These are phyloP conservation scores for Zelleria hepariella DNA, from an alignment of 2,888 invertebrate species.

Conservation along the genomic window DNA sequence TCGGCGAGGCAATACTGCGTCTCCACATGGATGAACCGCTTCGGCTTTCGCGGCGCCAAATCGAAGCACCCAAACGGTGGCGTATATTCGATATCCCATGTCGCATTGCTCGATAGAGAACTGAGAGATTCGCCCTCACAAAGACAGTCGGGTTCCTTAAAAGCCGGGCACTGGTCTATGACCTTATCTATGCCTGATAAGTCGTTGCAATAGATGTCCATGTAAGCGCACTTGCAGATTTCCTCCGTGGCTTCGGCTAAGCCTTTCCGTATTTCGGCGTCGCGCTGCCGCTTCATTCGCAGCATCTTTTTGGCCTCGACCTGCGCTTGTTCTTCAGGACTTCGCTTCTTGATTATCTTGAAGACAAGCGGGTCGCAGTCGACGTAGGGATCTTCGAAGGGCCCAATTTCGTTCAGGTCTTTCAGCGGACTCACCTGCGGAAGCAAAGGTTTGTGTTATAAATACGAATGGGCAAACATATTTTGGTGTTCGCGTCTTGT, in stretches of 20 bases:
- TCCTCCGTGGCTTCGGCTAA: conserved; percentile 59
- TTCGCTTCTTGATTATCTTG: conserved; percentile 75
- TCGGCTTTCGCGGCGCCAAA: conserved; percentile 62
- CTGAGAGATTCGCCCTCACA: conserved; percentile 54
- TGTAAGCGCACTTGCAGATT: conserved; percentile 65
- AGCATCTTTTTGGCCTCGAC: conserved; percentile 67
- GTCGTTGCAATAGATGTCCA: conserved; percentile 65
- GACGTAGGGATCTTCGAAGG: conserved; percentile 77
- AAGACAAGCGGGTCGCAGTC: conserved; percentile 79
- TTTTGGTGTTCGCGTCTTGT: too few relatives aligned
- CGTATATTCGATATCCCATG: conserved; percentile 80
- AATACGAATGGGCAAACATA: too few relatives aligned
- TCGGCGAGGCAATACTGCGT: conserved; percentile 75
- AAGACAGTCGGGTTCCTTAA: conserved; percentile 56
- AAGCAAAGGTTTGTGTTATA: neutral
- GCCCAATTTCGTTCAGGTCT: conserved; percentile 67
- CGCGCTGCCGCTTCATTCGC: conserved; percentile 67
- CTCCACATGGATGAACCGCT: conserved; percentile 68
- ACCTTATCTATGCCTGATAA: conserved; percentile 55
- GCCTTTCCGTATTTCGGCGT: conserved; percentile 61
- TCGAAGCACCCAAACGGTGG: conserved; percentile 79
- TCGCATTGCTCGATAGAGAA: conserved; percentile 71
- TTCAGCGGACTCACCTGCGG: conserved; percentile 75
- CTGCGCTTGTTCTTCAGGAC: conserved; percentile 66
- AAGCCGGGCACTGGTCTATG: conserved; percentile 57